A percentile compares a stretch with the other conserved stretches of the same genome.
These are phyloP conservation scores for Percopsis omiscomaycus DNA, from an alignment of 2,797 vertebrate species.

Conservation along the genomic window DNA sequence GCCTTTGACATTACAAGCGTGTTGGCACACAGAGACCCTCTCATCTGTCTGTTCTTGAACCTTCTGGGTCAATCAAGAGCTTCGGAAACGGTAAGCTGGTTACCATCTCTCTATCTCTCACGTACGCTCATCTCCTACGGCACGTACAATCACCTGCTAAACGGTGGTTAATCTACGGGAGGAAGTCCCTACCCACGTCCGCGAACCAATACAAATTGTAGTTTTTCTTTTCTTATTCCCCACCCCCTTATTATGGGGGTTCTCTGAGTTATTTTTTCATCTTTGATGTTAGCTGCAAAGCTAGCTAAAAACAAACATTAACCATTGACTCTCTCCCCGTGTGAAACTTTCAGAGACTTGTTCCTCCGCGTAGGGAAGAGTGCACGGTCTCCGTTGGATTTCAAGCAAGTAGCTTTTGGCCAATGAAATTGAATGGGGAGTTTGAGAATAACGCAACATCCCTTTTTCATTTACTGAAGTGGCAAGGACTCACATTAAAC, in stretches of 20 bases:
- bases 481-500: conserved; percentile 53
- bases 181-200: conserved; percentile 36
- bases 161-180: conserved; percentile 45
- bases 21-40: conserved; percentile 65
- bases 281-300: conserved; percentile 87
- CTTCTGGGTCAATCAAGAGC: conserved; percentile 61
- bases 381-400: conserved; percentile 44
- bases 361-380: conserved; percentile 30
- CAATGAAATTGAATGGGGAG: conserved; percentile 56
- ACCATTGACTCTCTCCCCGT: conserved; percentile 59
- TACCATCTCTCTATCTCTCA: conserved; percentile 31
- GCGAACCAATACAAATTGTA: conserved; percentile 45
- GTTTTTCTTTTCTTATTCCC: conserved; percentile 56
- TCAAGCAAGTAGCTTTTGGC: conserved; percentile 46
- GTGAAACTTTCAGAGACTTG: conserved; percentile 38
- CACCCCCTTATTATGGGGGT: conserved; percentile 63
- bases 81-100: conserved; percentile 45
- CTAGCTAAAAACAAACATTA: conserved; percentile 79
- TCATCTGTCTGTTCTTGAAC: conserved; percentile 68
- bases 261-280: conserved; percentile 82
- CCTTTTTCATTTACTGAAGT: conserved; percentile 68
- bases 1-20: conserved; percentile 56
- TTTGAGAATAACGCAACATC: conserved; percentile 56
- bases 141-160: conserved; percentile 38
- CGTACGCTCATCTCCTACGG: conserved; percentile 37